phyloP scores from a whole-genome alignment of 2,113 vertebrate species.

The Pogona vitticeps region DNA sequence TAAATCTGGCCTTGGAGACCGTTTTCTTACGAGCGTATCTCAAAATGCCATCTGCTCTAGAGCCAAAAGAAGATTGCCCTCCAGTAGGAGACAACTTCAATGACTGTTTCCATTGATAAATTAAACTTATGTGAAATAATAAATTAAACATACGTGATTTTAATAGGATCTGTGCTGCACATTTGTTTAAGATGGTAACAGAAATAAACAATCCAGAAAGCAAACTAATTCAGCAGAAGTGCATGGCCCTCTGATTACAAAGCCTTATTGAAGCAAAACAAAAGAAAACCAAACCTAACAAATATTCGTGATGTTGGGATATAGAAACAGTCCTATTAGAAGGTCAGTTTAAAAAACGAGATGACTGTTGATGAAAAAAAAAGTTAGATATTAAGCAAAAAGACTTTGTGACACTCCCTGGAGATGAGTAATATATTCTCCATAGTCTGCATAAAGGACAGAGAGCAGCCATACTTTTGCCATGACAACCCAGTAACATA shows the following conservation, averaged over 20 bases:
- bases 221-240: background rate
- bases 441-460: conserved; percentile 1
- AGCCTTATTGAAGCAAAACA: background rate
- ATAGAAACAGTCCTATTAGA: background rate
- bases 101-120: background rate
- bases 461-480: conserved; percentile 32
- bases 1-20: background rate
- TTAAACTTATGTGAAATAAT: background rate
- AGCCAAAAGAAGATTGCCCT: background rate
- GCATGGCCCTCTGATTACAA: background rate
- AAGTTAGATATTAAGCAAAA: conserved; percentile 47
- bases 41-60: background rate
- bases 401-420: conserved; percentile 34
- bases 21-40: background rate
- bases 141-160: too few relatives aligned
- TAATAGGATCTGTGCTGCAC: background rate
- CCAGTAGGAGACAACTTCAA: background rate
- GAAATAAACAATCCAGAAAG: background rate
- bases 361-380: conserved; percentile 30
- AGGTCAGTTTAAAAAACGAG: background rate
- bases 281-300: background rate
- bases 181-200: background rate
- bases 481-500: conserved; percentile 48
- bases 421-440: conserved; percentile 39
- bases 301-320: background rate